phyloP scores from a whole-genome alignment of 2,888 invertebrate genomes.

The Mesochorus sp. region DNA sequence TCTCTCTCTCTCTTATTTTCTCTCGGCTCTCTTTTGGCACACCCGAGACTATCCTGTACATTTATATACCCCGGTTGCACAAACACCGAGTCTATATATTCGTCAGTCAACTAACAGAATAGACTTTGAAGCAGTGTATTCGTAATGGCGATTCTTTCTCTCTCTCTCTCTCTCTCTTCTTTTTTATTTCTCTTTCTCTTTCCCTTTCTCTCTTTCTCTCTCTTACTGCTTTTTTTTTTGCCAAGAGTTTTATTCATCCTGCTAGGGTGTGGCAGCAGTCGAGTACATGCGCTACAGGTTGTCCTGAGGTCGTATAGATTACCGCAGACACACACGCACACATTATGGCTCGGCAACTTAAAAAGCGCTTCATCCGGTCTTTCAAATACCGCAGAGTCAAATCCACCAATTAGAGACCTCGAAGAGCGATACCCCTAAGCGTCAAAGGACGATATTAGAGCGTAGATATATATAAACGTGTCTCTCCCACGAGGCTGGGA shows the following conservation, averaged over 20 bases:
- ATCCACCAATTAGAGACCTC: conserved; percentile 68
- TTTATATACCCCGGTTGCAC: conserved; percentile 19
- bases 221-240: not conserved
- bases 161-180: not conserved
- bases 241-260: conserved; percentile 41
- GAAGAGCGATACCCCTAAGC: conserved; percentile 39
- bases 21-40: conserved; percentile 44
- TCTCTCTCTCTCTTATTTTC: no score
- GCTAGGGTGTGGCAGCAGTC: conserved; percentile 40
- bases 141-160: not conserved
- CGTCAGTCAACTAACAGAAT: conserved; percentile 46
- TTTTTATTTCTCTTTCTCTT: not conserved
- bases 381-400: conserved; percentile 65
- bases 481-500: conserved; percentile 7
- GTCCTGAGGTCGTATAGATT: conserved; percentile 34
- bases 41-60: conserved; percentile 33
- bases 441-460: conserved; percentile 46
- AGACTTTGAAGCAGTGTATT: conserved; percentile 35
- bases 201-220: not conserved
- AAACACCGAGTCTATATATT: conserved; percentile 31
- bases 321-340: conserved; percentile 24
- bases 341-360: conserved; percentile 71
- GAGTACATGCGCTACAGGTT: conserved; percentile 59
- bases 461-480: conserved; percentile 1
- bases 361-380: conserved; percentile 71